Evolutionary conservation across 2,797 vertebrate species (phyloP).

Genomic region (Platalea minor): DNA sequence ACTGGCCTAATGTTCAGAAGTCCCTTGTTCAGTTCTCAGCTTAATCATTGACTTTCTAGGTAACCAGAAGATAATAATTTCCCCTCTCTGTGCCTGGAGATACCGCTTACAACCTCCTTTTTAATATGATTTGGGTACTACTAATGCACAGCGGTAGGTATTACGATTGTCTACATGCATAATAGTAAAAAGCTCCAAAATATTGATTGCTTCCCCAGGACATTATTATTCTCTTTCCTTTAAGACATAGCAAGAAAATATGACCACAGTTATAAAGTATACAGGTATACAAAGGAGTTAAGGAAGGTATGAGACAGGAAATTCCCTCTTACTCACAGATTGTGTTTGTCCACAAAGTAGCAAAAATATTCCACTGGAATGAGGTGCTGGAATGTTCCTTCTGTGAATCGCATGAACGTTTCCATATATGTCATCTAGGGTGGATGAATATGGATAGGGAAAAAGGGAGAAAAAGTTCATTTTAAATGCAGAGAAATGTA

Average conservation of each 20-base stretch:
- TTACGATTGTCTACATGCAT: not conserved
- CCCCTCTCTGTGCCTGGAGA: not conserved
- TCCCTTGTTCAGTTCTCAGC: slow-evolving; percentile 19
- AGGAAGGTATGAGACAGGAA: not conserved
- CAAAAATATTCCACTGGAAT: not conserved
- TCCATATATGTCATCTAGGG: not conserved
- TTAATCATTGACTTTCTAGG: slow-evolving; percentile 56
- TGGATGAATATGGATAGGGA: not conserved
- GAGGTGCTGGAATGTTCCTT: not conserved
- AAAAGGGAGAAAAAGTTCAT: not conserved
- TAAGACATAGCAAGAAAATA: not conserved
- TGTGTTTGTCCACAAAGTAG: not conserved
- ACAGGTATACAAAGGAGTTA: not conserved
- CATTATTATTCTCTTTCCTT: not conserved
- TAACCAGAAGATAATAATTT: slow-evolving; percentile 42
- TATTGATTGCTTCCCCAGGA: not conserved
- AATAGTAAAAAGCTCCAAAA: not conserved
- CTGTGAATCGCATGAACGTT: not conserved
- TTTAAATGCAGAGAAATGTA: not conserved
- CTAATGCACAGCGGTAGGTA: not conserved
- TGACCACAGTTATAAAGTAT: not conserved
- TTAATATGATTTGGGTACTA: not conserved
- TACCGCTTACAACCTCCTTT: not conserved
- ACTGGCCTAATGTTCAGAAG: slow-evolving; percentile 39
- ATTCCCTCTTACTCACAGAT: not conserved